These are phyloP conservation scores for Sapayoa aenigma DNA, from an alignment of 2,113 vertebrate genomes.

Conservation along the genomic window DNA sequence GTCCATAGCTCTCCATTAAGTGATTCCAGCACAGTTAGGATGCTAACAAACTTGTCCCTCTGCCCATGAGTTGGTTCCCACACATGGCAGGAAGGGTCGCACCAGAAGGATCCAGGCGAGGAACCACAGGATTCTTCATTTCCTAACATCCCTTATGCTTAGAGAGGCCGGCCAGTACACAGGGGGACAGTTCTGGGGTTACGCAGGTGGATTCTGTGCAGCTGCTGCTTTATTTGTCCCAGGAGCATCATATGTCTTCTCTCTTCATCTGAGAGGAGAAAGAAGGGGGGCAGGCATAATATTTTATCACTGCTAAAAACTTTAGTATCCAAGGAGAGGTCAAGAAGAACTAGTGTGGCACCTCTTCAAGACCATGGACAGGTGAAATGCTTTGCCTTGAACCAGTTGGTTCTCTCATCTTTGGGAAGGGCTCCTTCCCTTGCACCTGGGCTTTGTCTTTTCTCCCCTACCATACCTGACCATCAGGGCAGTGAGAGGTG, in stretches of 20 bases:
- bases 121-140: background rate
- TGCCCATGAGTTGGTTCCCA: rapidly evolving
- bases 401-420: background rate
- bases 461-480: background rate
- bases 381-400: background rate
- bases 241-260: background rate
- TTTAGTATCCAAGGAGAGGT: background rate
- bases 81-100: background rate
- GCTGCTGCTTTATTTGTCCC: background rate
- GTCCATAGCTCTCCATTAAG: background rate
- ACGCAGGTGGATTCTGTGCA: background rate
- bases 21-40: background rate
- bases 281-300: background rate
- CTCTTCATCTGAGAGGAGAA: background rate
- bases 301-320: background rate
- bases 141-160: background rate
- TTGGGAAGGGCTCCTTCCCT: background rate
- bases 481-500: background rate
- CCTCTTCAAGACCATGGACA: background rate
- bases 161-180: background rate
- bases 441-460: background rate
- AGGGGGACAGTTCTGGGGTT: background rate
- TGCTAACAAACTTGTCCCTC: background rate
- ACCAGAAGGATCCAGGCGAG: background rate
- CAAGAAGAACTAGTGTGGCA: background rate